phyloP scores from a whole-genome alignment of 1,140 invertebrate genomes.

The Papilio aristodemus region DNA sequence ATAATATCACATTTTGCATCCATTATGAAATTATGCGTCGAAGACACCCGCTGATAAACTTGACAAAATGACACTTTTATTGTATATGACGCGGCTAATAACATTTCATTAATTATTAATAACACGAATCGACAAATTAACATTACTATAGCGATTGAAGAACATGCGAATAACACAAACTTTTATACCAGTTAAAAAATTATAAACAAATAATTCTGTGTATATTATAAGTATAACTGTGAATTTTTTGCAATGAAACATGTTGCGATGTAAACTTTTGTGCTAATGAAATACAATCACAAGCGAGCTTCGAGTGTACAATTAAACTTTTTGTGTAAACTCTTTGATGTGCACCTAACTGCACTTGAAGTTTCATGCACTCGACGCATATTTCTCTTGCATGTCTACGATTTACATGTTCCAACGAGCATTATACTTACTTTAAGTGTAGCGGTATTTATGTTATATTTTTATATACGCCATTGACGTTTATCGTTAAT shows the following conservation, averaged over 20 bases:
- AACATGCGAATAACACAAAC: constrained; percentile 1
- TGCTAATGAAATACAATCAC: constrained; percentile 6
- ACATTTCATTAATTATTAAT: constrained; percentile 1
- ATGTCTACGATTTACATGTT: constrained; percentile 19
- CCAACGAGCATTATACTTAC: constrained; percentile 10
- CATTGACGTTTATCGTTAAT: constrained; percentile 15
- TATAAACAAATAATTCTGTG: too few species aligned
- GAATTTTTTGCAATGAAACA: constrained; percentile 30
- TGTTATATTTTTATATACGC: constrained; percentile 16
- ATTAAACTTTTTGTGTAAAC: constrained; percentile 27
- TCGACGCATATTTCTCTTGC: constrained; percentile 43
- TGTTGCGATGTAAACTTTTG: constrained; percentile 5
- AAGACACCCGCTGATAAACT: constrained; percentile 6
- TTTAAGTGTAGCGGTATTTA: constrained; percentile 25
- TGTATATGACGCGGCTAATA: constrained; percentile 3
- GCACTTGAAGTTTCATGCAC: constrained; percentile 52
- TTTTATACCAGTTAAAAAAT: constrained; percentile 26
- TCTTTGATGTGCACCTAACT: constrained; percentile 34
- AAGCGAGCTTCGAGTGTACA: constrained; percentile 7
- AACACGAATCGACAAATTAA: neutral
- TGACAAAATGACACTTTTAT: constrained; percentile 21
- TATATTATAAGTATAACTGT: constrained; percentile 35
- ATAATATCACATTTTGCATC: constrained; percentile 32
- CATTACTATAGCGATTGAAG: neutral
- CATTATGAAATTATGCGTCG: constrained; percentile 14